Percentiles rank a stretch among this genome's conserved stretches.
These are phyloP conservation scores for Dryomyza anilis DNA, from an alignment of 2,888 invertebrate genomes.

Conservation along the genomic window DNA sequence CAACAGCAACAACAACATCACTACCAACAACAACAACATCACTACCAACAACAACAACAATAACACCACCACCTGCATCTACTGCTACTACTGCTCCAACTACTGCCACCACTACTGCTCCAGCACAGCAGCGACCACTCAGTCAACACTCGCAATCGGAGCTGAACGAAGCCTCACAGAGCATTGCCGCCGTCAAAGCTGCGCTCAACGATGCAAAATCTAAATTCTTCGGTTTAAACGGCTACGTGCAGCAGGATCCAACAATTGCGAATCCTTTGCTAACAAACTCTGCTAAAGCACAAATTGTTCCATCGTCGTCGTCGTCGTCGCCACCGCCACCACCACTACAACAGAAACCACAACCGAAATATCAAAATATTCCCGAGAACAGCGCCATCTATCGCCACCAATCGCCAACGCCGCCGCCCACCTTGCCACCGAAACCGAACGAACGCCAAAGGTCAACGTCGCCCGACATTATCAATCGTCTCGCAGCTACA, in stretches of 20 bases:
- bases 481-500: constrained; percentile 10
- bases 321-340: constrained; percentile 9
- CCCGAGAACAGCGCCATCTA: constrained; percentile 50
- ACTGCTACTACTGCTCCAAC: constrained; percentile 20
- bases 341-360: constrained; percentile 28
- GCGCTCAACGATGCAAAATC: constrained; percentile 61
- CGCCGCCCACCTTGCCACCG: constrained; percentile 38
- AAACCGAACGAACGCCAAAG: constrained; percentile 36
- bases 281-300: constrained; percentile 20
- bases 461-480: not conserved
- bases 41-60: constrained; percentile 18
- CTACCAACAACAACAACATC: constrained; percentile 23
- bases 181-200: constrained; percentile 57
- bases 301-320: constrained; percentile 26
- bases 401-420: constrained; percentile 32
- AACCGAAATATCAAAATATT: constrained; percentile 54
- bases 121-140: constrained; percentile 39
- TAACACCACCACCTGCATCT: constrained; percentile 23
- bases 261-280: constrained; percentile 11
- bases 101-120: constrained; percentile 1
- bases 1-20: constrained; percentile 26
- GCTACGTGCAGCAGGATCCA: constrained; percentile 35
- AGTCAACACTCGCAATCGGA: constrained; percentile 47
- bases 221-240: constrained; percentile 59
- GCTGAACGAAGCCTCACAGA: constrained; percentile 49